Conservation (phyloP, 2,888 invertebrate genomes). For the Synergus itoensis region DNA sequence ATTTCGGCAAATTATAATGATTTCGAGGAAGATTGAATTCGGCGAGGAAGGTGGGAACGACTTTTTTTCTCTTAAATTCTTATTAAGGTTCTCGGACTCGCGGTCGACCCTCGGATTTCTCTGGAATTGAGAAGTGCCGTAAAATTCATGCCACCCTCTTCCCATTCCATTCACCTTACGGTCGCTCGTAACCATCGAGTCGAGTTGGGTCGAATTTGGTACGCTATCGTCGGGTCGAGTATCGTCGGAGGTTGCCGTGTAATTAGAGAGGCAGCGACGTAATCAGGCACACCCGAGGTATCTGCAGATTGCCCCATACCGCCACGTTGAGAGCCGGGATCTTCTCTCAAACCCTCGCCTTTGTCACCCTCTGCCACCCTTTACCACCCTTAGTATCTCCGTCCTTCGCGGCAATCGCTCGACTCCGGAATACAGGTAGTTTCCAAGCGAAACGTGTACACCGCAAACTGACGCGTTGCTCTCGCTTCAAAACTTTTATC, state of each 20-base stretch:
- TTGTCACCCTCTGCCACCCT: slow-evolving; percentile 53
- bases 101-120: slow-evolving; percentile 50
- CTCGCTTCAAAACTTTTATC: not conserved
- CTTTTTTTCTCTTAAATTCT: slow-evolving; percentile 12
- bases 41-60: not conserved
- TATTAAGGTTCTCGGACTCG: not conserved
- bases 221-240: slow-evolving; percentile 57
- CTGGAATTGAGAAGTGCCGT: slow-evolving; percentile 53
- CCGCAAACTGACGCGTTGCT: not conserved
- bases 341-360: slow-evolving; percentile 55
- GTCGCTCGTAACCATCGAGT: slow-evolving; percentile 52
- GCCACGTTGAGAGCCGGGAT: slow-evolving; percentile 40
- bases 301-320: slow-evolving; percentile 56
- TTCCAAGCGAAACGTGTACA: slow-evolving; percentile 37
- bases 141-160: slow-evolving; percentile 56
- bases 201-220: slow-evolving; percentile 46
- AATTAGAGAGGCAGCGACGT: slow-evolving; percentile 67
- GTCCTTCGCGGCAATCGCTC: slow-evolving; percentile 54
- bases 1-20: slow-evolving; percentile 3
- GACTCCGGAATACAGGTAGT: slow-evolving; percentile 52
- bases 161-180: slow-evolving; percentile 48
- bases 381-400: slow-evolving; percentile 28
- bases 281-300: slow-evolving; percentile 66
- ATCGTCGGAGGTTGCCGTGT: slow-evolving; percentile 63
- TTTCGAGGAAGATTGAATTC: slow-evolving; percentile 1